Percentiles rank a stretch among this genome's conserved stretches.
These are phyloP conservation scores for Chamaedrilus cognettii DNA, from an alignment of 2,888 invertebrate genomes.

Conservation along the genomic window DNA sequence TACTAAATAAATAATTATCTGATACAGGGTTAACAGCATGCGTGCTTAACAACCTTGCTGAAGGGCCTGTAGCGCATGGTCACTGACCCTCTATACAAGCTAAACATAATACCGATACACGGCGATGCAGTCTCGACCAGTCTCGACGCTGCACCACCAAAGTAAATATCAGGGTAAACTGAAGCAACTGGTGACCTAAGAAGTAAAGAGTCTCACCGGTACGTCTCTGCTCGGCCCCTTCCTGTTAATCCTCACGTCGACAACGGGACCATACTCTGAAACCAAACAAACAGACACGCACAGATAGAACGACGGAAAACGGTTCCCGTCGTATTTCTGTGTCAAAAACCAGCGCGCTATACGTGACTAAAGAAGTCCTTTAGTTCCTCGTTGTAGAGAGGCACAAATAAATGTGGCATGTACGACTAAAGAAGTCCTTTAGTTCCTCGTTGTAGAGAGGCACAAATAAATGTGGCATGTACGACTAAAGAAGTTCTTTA, in stretches of 20 bases:
- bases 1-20: too few species aligned
- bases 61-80: too few species aligned
- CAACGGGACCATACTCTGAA: constrained; percentile 74
- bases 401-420: constrained; percentile 26
- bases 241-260: constrained; percentile 86
- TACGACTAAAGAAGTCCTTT: constrained; percentile 63
- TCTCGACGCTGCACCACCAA: background rate
- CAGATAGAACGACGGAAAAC: too few species aligned
- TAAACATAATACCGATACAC: too few species aligned
- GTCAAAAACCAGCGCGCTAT: too few species aligned
- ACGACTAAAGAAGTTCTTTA: constrained; percentile 66
- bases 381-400: background rate
- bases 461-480: constrained; percentile 29
- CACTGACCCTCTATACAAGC: too few species aligned
- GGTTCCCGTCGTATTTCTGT: too few species aligned
- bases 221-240: constrained; percentile 61
- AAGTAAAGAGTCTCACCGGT: constrained; percentile 30
- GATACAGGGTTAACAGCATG: too few species aligned
- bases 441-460: constrained; percentile 71
- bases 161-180: too few species aligned
- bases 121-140: too few species aligned
- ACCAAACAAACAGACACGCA: too few species aligned
- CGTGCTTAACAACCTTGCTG: too few species aligned
- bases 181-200: background rate
- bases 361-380: background rate